Evolutionary conservation across 2,888 invertebrate genomes (phyloP).

Genomic region (Stegophylla sp.): DNA sequence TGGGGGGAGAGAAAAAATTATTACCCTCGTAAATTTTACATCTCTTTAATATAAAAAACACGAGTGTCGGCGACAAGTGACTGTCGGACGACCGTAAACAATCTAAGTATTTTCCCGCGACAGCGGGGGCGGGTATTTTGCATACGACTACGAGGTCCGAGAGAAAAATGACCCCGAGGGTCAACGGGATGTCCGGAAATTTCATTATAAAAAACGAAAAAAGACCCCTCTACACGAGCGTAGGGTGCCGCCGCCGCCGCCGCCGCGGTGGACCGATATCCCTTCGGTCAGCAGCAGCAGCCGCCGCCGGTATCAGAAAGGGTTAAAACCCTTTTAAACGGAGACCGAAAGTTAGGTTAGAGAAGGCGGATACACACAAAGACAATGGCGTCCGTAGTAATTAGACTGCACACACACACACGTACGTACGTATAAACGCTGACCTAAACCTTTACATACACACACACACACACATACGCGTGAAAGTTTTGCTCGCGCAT

Average conservation of each 20-base stretch:
- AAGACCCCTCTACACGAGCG: background rate
- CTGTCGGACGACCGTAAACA: constrained; percentile 26
- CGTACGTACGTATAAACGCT: too few relatives aligned
- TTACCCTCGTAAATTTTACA: too few relatives aligned
- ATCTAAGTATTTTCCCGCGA: constrained; percentile 23
- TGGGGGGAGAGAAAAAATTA: too few relatives aligned
- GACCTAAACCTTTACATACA: too few relatives aligned
- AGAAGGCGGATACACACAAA: constrained; percentile 47
- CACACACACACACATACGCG: constrained; percentile 1
- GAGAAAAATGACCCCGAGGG: constrained; percentile 56
- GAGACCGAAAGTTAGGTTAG: background rate
- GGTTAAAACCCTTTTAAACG: constrained; percentile 10
- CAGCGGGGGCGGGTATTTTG: background rate
- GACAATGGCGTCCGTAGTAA: constrained; percentile 55
- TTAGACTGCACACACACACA: constrained; percentile 33
- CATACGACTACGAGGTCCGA: constrained; percentile 1
- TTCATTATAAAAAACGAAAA: constrained; percentile 54
- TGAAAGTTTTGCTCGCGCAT: too few relatives aligned
- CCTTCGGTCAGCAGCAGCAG: constrained; percentile 2
- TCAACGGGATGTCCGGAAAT: constrained; percentile 50
- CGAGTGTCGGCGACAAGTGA: background rate
- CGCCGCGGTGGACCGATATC: background rate
- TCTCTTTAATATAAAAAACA: too few relatives aligned
- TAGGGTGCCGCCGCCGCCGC: background rate
- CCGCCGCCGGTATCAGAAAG: constrained; percentile 27